Evolutionary conservation across 2,888 invertebrate genomes (phyloP).

Genomic region (Acholoe squamosa): DNA sequence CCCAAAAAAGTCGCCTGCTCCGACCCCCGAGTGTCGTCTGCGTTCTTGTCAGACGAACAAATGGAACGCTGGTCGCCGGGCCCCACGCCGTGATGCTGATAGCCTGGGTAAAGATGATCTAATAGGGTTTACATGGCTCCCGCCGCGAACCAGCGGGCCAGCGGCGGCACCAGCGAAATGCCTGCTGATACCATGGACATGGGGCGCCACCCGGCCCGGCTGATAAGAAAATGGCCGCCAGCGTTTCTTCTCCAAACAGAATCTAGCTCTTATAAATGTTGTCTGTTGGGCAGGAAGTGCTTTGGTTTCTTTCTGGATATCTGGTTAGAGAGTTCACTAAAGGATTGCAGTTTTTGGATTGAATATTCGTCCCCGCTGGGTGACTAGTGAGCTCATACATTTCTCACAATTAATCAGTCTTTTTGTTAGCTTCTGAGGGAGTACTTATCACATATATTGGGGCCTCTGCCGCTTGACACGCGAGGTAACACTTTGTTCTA

Average conservation of each 20-base stretch:
- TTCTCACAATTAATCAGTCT: too few relatives aligned
- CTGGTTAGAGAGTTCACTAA: neutral
- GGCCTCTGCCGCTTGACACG: too few relatives aligned
- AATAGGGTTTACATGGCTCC: constrained; percentile 43
- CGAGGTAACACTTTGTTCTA: too few relatives aligned
- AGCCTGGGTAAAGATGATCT: constrained; percentile 38
- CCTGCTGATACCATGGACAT: constrained; percentile 18
- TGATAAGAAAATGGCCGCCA: neutral
- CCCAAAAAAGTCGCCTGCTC: neutral
- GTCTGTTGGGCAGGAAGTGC: neutral
- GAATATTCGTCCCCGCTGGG: too few relatives aligned
- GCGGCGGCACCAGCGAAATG: neutral
- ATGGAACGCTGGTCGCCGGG: constrained; percentile 15
- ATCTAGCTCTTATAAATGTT: neutral
- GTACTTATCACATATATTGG: too few relatives aligned
- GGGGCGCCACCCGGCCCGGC: constrained; percentile 5
- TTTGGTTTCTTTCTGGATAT: neutral
- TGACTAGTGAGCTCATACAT: too few relatives aligned
- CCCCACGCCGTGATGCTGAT: constrained; percentile 17
- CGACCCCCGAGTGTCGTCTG: neutral
- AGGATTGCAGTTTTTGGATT: too few relatives aligned
- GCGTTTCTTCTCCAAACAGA: neutral
- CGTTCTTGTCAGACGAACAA: constrained; percentile 18
- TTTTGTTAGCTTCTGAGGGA: too few relatives aligned
- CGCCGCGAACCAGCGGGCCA: constrained; percentile 17